Percentiles rank a stretch among this genome's conserved stretches.
Evolutionary conservation across 2,113 vertebrate genomes (phyloP).

Genomic region (Chitala chitala): DNA sequence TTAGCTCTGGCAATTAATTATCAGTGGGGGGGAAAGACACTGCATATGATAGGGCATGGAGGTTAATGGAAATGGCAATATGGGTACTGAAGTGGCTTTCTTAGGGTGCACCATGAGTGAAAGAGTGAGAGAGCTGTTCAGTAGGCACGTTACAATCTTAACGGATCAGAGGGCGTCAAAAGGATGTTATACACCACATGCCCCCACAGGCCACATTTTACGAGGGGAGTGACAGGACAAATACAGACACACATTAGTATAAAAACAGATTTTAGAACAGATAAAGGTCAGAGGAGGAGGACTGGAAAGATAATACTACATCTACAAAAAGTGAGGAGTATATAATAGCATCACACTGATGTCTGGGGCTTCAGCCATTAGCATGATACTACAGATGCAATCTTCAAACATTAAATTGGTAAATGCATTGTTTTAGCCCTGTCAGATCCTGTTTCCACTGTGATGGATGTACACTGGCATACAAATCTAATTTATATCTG

Average conservation of each 20-base stretch:
- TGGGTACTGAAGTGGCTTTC: constrained; percentile 11
- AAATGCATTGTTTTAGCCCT: constrained; percentile 13
- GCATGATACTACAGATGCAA: constrained; percentile 3
- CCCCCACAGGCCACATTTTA: no score
- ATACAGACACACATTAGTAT: no score
- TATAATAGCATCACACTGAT: not conserved
- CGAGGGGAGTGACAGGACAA: no score
- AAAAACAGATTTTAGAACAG: not conserved
- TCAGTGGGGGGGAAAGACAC: not conserved
- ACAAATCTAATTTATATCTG: no score
- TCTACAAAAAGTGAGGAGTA: not conserved
- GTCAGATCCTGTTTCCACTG: not conserved
- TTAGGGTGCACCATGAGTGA: constrained; percentile 6
- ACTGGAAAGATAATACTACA: not conserved
- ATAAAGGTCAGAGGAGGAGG: constrained; percentile 6
- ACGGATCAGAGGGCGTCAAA: no score
- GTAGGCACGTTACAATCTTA: constrained; percentile 26
- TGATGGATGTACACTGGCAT: not conserved
- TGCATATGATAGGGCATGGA: constrained; percentile 6
- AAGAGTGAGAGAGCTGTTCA: constrained; percentile 26
- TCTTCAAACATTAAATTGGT: constrained; percentile 33
- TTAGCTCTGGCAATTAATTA: constrained; percentile 9
- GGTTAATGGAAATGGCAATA: constrained; percentile 13
- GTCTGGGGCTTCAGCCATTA: not conserved
- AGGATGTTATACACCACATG: no score